Evolutionary conservation across 2,888 invertebrate species (phyloP).

Genomic region (Cistogaster globosa): DNA sequence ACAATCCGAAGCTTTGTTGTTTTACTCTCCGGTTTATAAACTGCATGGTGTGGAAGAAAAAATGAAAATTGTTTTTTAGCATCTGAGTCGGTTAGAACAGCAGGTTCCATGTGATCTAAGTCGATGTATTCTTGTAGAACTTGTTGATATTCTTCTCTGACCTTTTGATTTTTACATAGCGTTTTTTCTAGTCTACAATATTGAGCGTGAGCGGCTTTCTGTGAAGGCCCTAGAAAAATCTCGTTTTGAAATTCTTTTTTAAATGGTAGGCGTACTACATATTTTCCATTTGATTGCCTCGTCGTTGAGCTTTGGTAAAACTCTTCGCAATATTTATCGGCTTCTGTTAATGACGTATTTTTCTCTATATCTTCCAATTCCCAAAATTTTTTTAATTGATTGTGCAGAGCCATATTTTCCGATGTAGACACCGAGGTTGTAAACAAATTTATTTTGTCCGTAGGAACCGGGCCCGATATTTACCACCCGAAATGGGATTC

Average conservation of each 20-base stretch:
- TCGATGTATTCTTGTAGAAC: conserved; percentile 14
- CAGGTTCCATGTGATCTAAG: not conserved
- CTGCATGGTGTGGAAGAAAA: conserved; percentile 61
- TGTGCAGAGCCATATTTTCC: too few relatives aligned
- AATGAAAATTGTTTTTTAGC: not conserved
- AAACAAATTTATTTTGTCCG: not conserved
- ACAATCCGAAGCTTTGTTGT: too few relatives aligned
- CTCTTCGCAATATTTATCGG: too few relatives aligned
- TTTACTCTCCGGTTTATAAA: conserved; percentile 49
- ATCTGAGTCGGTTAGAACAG: not conserved
- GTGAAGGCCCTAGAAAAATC: not conserved
- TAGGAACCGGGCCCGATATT: not conserved
- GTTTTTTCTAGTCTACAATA: conserved; percentile 14
- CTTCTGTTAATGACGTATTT: too few relatives aligned
- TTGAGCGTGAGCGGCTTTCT: too few relatives aligned
- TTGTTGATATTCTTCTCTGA: not conserved
- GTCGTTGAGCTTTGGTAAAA: too few relatives aligned
- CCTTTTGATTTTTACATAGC: not conserved
- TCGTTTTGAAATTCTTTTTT: not conserved
- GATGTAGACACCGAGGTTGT: too few relatives aligned
- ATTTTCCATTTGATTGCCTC: too few relatives aligned
- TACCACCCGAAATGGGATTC: conserved; percentile 22
- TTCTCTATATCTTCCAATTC: too few relatives aligned
- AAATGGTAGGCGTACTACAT: too few relatives aligned
- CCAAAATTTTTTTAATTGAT: too few relatives aligned